Conservation (phyloP, 1,140 invertebrate species). For the Saccostrea glomerata region DNA sequence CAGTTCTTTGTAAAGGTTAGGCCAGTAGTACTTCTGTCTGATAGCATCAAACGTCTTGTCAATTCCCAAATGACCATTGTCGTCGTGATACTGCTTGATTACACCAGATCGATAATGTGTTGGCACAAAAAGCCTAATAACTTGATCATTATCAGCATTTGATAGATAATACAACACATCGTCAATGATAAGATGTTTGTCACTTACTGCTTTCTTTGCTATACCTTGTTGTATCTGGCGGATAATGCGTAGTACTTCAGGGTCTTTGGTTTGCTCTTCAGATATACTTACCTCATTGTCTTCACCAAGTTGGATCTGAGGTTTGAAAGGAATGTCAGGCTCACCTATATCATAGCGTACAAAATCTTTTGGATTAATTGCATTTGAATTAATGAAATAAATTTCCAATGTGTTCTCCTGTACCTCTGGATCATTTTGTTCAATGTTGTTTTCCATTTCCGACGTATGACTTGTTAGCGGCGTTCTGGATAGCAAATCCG, state of each 20-base stretch:
- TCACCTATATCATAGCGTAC: slow-evolving; percentile 10
- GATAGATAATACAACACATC: not conserved
- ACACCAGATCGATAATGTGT: too few species aligned
- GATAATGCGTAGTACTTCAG: not conserved
- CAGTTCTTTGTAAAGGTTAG: slow-evolving; percentile 40
- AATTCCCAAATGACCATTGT: too few species aligned
- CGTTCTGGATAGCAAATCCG: too few species aligned
- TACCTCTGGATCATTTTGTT: too few species aligned
- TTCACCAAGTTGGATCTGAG: not conserved
- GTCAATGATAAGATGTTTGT: slow-evolving; percentile 3
- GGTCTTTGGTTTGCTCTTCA: not conserved
- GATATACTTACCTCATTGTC: not conserved
- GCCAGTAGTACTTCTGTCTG: slow-evolving; percentile 44
- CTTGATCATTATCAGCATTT: too few species aligned
- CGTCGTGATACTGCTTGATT: slow-evolving; percentile 41
- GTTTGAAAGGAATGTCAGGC: not conserved
- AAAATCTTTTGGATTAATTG: slow-evolving; percentile 51
- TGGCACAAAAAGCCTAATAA: too few species aligned
- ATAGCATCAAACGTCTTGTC: too few species aligned
- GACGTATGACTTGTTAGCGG: too few species aligned
- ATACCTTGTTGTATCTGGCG: not conserved
- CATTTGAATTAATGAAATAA: slow-evolving; percentile 44
- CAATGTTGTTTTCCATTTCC: too few species aligned
- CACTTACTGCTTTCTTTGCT: not conserved
- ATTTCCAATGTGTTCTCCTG: too few species aligned